Conservation (phyloP, 2,888 invertebrate species). For the Megaustenia siamemsis region DNA sequence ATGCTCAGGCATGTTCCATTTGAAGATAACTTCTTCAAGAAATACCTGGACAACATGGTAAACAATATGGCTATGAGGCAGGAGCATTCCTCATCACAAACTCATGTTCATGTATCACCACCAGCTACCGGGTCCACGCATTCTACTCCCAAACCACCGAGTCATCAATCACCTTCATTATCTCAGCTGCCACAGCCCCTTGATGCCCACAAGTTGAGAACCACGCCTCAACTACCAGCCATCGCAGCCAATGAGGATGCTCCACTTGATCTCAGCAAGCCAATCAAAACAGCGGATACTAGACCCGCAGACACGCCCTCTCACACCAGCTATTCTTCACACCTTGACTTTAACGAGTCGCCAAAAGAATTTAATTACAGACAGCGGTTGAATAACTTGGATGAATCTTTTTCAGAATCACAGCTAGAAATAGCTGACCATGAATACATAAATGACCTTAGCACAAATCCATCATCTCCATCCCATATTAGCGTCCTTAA, state of each 20-base stretch:
- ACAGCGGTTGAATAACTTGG: conserved; percentile 60
- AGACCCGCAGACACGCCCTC: conserved; percentile 79
- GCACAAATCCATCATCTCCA: conserved; percentile 87
- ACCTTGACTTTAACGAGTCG: conserved; percentile 76
- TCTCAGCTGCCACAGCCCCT: conserved; percentile 34
- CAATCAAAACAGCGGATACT: conserved; percentile 11
- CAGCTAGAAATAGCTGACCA: conserved; percentile 84
- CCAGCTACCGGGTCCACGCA: conserved; percentile 34
- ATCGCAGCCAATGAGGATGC: conserved; percentile 30
- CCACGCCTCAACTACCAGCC: background rate
- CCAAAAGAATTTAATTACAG: conserved; percentile 39
- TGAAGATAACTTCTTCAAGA: conserved; percentile 91
- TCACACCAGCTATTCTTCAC: conserved; percentile 87
- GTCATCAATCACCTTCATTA: conserved; percentile 56
- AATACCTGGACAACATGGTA: conserved; percentile 88
- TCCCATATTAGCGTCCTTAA: conserved; percentile 54
- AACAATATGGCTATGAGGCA: conserved; percentile 61
- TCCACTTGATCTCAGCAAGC: conserved; percentile 46
- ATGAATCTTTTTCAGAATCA: conserved; percentile 83
- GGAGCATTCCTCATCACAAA: conserved; percentile 39
- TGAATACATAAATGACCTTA: conserved; percentile 82
- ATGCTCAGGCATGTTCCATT: conserved; percentile 93
- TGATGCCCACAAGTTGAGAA: conserved; percentile 44
- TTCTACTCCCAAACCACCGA: conserved; percentile 41
- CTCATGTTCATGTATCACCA: conserved; percentile 39